These are phyloP conservation scores for Silurus glanis DNA, from an alignment of 2,113 vertebrate species.

Conservation along the genomic window DNA sequence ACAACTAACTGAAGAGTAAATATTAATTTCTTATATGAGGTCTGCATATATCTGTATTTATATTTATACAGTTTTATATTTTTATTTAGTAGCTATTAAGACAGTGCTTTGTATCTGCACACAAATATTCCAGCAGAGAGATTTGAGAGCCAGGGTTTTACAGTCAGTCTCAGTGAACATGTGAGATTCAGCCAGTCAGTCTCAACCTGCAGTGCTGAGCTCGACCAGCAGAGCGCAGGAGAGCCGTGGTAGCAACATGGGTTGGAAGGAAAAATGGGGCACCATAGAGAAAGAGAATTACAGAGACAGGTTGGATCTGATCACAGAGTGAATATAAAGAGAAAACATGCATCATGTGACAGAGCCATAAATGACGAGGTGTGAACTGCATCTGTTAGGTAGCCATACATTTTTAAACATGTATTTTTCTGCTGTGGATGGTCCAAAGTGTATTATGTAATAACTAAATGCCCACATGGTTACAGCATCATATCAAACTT, in stretches of 20 bases:
- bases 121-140: slow-evolving; percentile 23
- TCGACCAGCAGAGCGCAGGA: slow-evolving; percentile 65
- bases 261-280: slow-evolving; percentile 78
- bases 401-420: background rate
- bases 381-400: slow-evolving; percentile 22
- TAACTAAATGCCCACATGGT: background rate
- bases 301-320: slow-evolving; percentile 55
- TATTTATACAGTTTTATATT: background rate
- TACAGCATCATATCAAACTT: background rate
- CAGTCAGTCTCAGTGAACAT: slow-evolving; percentile 65
- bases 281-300: slow-evolving; percentile 61
- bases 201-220: slow-evolving; percentile 55
- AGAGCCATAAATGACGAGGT: background rate
- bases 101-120: background rate
- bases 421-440: background rate
- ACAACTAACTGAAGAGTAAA: background rate
- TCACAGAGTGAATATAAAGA: slow-evolving; percentile 42
- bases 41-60: background rate
- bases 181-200: slow-evolving; percentile 63
- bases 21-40: background rate
- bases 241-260: slow-evolving; percentile 70
- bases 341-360: background rate
- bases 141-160: slow-evolving; percentile 52
- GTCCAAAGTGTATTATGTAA: background rate
- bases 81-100: background rate